Conservation (phyloP, 2,797 vertebrate genomes). For the Hippoglossus hippoglossus region DNA sequence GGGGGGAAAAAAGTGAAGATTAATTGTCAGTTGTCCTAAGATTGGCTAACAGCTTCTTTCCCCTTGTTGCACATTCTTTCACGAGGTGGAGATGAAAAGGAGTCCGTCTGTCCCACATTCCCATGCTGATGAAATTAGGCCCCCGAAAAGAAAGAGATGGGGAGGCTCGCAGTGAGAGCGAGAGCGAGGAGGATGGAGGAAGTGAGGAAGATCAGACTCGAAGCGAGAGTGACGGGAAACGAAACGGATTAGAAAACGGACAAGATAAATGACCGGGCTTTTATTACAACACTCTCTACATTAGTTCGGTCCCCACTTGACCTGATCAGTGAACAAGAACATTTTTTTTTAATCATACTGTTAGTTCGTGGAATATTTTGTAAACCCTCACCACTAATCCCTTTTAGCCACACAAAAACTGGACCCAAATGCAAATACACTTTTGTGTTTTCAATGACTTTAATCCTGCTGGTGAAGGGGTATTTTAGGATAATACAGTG, state of each 20-base stretch:
- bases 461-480: conserved; percentile 52
- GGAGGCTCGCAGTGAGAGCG: conserved; percentile 22
- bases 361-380: conserved; percentile 41
- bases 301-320: conserved; percentile 52
- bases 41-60: conserved; percentile 63
- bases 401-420: conserved; percentile 36
- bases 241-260: conserved; percentile 43
- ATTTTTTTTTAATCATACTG: conserved; percentile 47
- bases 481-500: conserved; percentile 40
- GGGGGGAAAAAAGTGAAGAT: conserved; percentile 38
- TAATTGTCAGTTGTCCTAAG: conserved; percentile 66
- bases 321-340: conserved; percentile 51
- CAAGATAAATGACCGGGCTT: conserved; percentile 38
- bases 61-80: conserved; percentile 63
- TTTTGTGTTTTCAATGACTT: conserved; percentile 58
- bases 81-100: conserved; percentile 70
- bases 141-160: conserved; percentile 16
- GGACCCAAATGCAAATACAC: conserved; percentile 41
- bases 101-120: conserved; percentile 54
- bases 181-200: conserved; percentile 14
- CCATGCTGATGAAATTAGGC: conserved; percentile 63
- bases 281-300: conserved; percentile 17
- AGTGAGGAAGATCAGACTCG: conserved; percentile 30
- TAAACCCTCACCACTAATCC: conserved; percentile 52
- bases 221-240: conserved; percentile 36